These are phyloP conservation scores for Isichthys henryi DNA, from an alignment of 2,113 vertebrate species.

Conservation along the genomic window DNA sequence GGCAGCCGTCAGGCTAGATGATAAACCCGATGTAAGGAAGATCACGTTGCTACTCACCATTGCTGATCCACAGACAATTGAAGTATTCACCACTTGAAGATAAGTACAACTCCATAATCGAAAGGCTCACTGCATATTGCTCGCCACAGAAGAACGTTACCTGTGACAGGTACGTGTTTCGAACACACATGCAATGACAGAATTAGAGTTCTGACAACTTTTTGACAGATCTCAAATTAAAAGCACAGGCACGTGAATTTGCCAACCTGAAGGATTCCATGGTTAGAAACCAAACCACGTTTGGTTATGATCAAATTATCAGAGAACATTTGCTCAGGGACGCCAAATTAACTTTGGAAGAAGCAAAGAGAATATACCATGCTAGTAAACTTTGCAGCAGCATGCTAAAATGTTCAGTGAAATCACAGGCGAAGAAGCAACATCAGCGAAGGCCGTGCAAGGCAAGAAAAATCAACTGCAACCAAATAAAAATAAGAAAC, in stretches of 20 bases:
- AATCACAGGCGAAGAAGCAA: neutral
- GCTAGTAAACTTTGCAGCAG: neutral
- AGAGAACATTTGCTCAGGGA: neutral
- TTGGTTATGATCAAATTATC: neutral
- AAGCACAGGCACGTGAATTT: neutral
- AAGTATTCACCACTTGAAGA: constrained; percentile 8
- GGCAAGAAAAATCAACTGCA: neutral
- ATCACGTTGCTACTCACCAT: constrained; percentile 1
- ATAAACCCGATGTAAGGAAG: constrained; percentile 2
- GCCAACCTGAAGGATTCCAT: neutral
- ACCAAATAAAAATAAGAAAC: neutral
- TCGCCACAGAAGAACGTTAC: neutral
- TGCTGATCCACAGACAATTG: neutral
- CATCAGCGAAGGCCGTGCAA: neutral
- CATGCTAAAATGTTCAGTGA: neutral
- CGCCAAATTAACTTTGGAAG: neutral
- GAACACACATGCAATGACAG: neutral
- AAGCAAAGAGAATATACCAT: neutral
- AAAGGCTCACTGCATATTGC: constrained; percentile 1
- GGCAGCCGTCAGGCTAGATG: neutral
- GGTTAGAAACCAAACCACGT: neutral
- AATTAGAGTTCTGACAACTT: neutral
- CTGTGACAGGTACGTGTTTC: neutral
- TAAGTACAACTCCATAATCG: neutral
- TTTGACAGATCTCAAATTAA: neutral